Base-by-base conservation (phyloP, 2,113 vertebrate genomes). In the Suricata suricatta region DNA sequence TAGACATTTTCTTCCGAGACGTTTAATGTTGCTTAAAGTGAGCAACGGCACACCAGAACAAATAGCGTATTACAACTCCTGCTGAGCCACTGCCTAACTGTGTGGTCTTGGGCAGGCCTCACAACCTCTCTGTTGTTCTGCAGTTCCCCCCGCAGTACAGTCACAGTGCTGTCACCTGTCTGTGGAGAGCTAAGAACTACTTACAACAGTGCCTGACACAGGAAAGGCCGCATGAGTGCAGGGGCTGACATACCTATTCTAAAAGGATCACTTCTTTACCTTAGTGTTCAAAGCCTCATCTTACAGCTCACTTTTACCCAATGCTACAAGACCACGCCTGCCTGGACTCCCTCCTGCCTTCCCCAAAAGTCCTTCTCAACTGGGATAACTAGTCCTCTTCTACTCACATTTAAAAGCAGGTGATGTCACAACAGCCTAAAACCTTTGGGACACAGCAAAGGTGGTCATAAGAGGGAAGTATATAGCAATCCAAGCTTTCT, bases 311-410 rank as follows among this genome's bases (percentile, higher is more conserved):
- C 54, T 89, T 33, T 35, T 4, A 52, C 2, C 19, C 33, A 7
- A 19, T 17, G 25, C 41, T 41, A 57, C 1, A 3, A 38, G 68
- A 23, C 27, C 25, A 10, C 5, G 4, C 1, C n/a, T 31, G 41
- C 16, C 52, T 5, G 25, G 31, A 89, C 3, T 10, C 79, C 50
- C 4, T 72, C 54, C 54, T 33, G 9, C 64, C 17, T 64, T 41
- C 41, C 31, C 41, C 9, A 27, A 25, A 13, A 27, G 41, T 71
- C 27, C 44, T 41, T 41, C 77, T 72, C 41, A 63, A 38, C 25
- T 8, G 1, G 0, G 0, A 13, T 16, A 31, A 19, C 2, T 1
- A 50, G 17, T 60, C 35, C 9, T 10, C 19, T 5, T 31, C 7
- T 2, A 31, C 63, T 69, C 52, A 31, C n/a, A 27, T 12, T 50